A percentile compares a stretch with the other conserved stretches of the same genome.
These are phyloP conservation scores for Hetaerina titia DNA, from an alignment of 2,888 invertebrate genomes.

Conservation along the genomic window DNA sequence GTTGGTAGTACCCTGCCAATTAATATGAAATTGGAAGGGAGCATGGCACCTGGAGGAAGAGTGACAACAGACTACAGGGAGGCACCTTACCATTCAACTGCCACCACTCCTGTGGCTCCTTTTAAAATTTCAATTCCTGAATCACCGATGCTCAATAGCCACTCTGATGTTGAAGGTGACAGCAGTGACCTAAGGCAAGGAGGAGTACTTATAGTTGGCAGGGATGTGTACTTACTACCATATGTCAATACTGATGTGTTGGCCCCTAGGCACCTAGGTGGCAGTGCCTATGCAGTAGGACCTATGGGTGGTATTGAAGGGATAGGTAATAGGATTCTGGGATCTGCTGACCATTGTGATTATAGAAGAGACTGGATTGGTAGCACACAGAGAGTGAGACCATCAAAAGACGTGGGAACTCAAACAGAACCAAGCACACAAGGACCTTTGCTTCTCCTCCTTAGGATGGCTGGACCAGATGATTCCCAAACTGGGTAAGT, in stretches of 20 bases:
- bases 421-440: constrained; percentile 72
- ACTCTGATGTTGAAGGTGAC: neutral
- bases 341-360: constrained; percentile 32
- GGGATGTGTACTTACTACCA: constrained; percentile 44
- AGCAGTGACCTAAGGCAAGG: constrained; percentile 23
- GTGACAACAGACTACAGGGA: neutral
- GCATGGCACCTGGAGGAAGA: constrained; percentile 36
- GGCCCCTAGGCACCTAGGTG: neutral
- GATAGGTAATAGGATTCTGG: constrained; percentile 22
- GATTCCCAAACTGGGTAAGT: constrained; percentile 29
- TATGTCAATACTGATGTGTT: constrained; percentile 54
- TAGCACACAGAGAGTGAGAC: neutral
- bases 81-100: neutral
- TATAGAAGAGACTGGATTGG: constrained; percentile 57
- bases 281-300: constrained; percentile 17
- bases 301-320: constrained; percentile 14
- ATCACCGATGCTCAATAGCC: neutral
- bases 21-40: constrained; percentile 4
- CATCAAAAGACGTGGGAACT: constrained; percentile 71
- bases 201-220: constrained; percentile 55
- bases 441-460: constrained; percentile 49
- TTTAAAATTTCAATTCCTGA: constrained; percentile 34
- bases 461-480: constrained; percentile 51
- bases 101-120: constrained; percentile 38
- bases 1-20: neutral